phyloP scores from a whole-genome alignment of 2,113 vertebrate species.

The Antechinus stuartii region DNA sequence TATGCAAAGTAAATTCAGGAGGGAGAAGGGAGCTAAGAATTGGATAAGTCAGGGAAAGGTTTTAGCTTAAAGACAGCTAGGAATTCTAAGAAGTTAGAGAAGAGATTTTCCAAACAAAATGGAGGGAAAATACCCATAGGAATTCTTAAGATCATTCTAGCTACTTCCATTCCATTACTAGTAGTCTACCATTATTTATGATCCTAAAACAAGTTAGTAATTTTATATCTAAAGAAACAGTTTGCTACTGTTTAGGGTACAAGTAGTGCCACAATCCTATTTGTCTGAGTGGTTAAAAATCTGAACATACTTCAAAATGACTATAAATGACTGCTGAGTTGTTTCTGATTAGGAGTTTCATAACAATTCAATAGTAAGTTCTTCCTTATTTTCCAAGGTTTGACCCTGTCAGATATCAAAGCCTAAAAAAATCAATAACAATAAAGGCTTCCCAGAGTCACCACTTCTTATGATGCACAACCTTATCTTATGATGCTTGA shows the following conservation, averaged over 20 bases:
- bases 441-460: background rate
- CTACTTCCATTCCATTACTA: background rate
- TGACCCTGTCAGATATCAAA: background rate
- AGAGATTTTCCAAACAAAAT: background rate
- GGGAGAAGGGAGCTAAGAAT: background rate
- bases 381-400: background rate
- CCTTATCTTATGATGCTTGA: conserved; percentile 56
- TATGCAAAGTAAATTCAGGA: background rate
- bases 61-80: background rate
- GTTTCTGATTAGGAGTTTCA: background rate
- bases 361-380: background rate
- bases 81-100: background rate
- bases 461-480: background rate
- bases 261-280: background rate
- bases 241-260: background rate
- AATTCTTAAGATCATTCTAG: background rate
- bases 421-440: background rate
- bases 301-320: background rate
- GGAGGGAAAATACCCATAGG: background rate
- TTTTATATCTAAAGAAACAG: too few species aligned
- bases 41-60: background rate
- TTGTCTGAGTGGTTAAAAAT: background rate
- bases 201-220: background rate
- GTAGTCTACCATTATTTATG: background rate
- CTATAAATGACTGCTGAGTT: background rate